A percentile compares a stretch with the other conserved stretches of the same genome.
Evolutionary conservation across 2,797 vertebrate genomes (phyloP).

Genomic region (Darevskia nairensis): DNA sequence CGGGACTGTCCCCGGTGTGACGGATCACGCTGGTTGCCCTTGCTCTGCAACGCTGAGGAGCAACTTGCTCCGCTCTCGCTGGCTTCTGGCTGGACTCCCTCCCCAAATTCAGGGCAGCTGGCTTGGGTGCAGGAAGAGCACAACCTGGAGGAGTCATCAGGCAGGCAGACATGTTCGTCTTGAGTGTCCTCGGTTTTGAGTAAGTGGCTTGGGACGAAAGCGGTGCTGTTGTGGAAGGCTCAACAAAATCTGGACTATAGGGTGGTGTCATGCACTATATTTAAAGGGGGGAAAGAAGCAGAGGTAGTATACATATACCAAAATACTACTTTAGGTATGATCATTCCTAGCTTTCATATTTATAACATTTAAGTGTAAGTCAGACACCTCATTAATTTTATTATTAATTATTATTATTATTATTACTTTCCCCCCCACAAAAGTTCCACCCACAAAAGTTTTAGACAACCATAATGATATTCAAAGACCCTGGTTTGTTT

Average conservation of each 20-base stretch:
- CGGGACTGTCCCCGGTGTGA: conserved; percentile 85
- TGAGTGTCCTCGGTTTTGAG: conserved; percentile 66
- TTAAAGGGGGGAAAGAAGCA: not conserved
- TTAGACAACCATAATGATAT: not conserved
- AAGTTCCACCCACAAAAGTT: not conserved
- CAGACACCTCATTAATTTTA: no score
- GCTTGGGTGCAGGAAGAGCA: conserved; percentile 41
- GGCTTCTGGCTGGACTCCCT: conserved; percentile 31
- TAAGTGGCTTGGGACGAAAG: conserved; percentile 73
- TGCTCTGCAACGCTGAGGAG: conserved; percentile 79
- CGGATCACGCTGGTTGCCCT: conserved; percentile 91
- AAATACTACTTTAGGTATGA: not conserved
- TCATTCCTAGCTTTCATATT: not conserved
- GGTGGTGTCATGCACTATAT: conserved; percentile 96
- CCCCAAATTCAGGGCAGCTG: conserved; percentile 30
- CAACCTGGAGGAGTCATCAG: conserved; percentile 38
- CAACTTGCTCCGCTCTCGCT: conserved; percentile 47
- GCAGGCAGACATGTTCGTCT: conserved; percentile 51
- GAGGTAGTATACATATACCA: not conserved
- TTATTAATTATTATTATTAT: no score
- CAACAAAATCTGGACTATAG: conserved; percentile 91
- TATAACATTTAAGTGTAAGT: no score
- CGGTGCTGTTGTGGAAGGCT: conserved; percentile 77
- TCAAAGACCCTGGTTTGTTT: not conserved
- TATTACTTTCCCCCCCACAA: not conserved